Base-by-base conservation (phyloP, 2,888 invertebrate species). In the Apodemia zela region DNA sequence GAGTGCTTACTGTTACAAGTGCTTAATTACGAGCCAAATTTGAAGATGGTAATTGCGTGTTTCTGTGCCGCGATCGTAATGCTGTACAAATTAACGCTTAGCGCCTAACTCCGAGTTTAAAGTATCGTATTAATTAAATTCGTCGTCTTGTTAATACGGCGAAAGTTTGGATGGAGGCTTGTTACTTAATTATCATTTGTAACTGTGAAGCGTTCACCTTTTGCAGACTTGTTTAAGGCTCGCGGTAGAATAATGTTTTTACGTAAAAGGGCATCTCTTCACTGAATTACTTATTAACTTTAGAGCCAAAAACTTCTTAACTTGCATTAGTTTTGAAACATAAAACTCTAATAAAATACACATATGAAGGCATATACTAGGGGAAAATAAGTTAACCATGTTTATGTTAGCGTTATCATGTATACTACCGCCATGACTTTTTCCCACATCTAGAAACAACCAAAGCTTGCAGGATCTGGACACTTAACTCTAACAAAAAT, bases 21-120 rank as follows among this genome's bases (percentile, higher is more conserved):
- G 67, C 69, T 68, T 72, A 71, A 72, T 72, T 69, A 71, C 70
- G 70, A 60, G 67, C 61, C 66, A 67, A 71, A 69, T 67, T 69
- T 69, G 54, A 62, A 68, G 70, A 65, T 66, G 47, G 60, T 70
- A 69, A 70, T 71, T 70, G 66, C 67, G 65, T 64, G 61, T 65
- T 66, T 64, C 63, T 60, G 65, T 64, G 65, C 64, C 58, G 63
- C 63, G 60, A 60, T 60, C 64, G 63, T 69, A 66, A 69, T 67
- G 66, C 65, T 49, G 63, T 66, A 64, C 63, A 62, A 62, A 62
- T 62, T 49, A 54, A 60, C 59, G 51, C 58, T 54, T 51, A 49
- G 42, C 35, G 57, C 58, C 60, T 61, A 51, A 51, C 47, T 62
- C 65, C 59, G 18, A 10, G 54, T 38, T 59, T 38, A 54, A 66